Conservation (phyloP, 2,113 vertebrate genomes). For the Lucifuga dentata region DNA sequence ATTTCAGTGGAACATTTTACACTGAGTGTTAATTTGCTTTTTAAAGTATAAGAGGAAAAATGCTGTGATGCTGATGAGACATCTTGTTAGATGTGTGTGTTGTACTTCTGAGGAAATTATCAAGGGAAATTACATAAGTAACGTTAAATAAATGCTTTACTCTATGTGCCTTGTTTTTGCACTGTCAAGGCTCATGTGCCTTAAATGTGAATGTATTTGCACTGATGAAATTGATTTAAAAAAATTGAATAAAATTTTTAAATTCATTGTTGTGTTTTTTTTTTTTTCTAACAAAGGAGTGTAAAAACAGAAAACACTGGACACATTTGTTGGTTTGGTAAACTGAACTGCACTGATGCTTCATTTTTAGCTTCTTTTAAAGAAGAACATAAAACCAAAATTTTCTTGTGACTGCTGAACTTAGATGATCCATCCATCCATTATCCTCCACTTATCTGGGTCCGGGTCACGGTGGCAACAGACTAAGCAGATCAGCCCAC, state of each 20-base stretch:
- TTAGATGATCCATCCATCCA: too few relatives aligned
- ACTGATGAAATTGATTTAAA: slow-evolving; percentile 58
- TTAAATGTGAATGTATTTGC: slow-evolving; percentile 73
- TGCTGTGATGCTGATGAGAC: slow-evolving; percentile 1
- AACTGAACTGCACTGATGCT: too few relatives aligned
- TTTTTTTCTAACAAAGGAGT: too few relatives aligned
- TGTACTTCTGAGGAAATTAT: slow-evolving; percentile 22
- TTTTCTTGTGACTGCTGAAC: too few relatives aligned
- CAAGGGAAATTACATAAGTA: slow-evolving; percentile 41
- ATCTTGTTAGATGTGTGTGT: too few relatives aligned
- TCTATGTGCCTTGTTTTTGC: slow-evolving; percentile 57
- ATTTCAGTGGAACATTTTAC: slow-evolving; percentile 1
- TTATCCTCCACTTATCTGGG: too few relatives aligned
- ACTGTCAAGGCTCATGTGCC: slow-evolving; percentile 48
- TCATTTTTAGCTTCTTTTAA: too few relatives aligned
- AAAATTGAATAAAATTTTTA: slow-evolving; percentile 30
- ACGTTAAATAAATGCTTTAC: slow-evolving; percentile 26
- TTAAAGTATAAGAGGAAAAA: neutral
- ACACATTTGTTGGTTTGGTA: too few relatives aligned
- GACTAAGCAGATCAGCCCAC: too few relatives aligned
- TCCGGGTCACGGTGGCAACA: too few relatives aligned
- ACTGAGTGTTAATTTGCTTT: neutral
- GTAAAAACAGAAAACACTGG: too few relatives aligned
- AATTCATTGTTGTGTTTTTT: neutral
- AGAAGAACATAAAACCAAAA: too few relatives aligned